Evolutionary conservation across 1,140 invertebrate genomes (phyloP).

Genomic region (Venustaconcha ellipsiformis): DNA sequence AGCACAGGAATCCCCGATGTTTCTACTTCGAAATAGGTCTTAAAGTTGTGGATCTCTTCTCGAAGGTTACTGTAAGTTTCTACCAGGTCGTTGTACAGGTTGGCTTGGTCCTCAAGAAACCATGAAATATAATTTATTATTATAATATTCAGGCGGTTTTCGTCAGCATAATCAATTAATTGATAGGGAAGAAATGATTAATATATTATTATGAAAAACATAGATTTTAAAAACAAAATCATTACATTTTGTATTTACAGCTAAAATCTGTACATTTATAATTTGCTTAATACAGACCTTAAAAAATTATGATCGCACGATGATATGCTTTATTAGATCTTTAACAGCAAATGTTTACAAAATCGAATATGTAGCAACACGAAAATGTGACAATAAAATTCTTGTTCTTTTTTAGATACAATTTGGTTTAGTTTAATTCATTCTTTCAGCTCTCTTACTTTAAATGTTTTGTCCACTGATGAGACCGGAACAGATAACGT

Average conservation of each 20-base stretch:
- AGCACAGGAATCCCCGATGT: conserved; percentile 29
- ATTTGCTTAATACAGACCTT: not conserved
- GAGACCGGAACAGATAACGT: conserved; percentile 1
- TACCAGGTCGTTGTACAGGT: conserved; percentile 25
- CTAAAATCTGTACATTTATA: not conserved
- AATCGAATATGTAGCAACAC: not conserved
- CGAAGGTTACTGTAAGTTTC: conserved; percentile 21
- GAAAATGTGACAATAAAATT: not conserved
- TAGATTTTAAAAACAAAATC: not conserved
- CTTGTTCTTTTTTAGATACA: not conserved
- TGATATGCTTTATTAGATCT: not conserved
- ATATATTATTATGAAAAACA: not conserved
- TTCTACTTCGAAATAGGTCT: conserved; percentile 25
- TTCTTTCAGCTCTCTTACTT: conserved; percentile 6
- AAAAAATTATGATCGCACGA: not conserved
- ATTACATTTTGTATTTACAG: not conserved
- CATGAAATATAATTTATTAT: not conserved
- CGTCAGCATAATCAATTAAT: not conserved
- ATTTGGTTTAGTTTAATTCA: not conserved
- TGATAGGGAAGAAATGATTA: too few species aligned
- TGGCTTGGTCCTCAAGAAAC: conserved; percentile 16
- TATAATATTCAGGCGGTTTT: too few species aligned
- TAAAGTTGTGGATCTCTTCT: conserved; percentile 20
- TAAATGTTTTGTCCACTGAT: conserved; percentile 23
- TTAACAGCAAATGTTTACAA: not conserved